Conservation (phyloP, 2,797 vertebrate species). For the Leontopithecus rosalia region DNA sequence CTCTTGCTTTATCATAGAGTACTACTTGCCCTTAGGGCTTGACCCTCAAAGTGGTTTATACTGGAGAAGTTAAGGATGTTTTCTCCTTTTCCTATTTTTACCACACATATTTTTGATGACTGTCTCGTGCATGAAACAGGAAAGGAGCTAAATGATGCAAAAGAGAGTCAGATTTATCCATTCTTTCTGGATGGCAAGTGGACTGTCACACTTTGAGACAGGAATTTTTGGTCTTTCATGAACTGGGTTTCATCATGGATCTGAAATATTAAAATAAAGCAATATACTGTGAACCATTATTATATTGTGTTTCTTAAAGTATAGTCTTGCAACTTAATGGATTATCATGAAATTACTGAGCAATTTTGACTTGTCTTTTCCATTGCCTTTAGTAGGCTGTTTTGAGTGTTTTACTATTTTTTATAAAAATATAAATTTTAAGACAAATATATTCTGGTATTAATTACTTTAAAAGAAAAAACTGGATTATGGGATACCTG, state of each 20-base stretch:
- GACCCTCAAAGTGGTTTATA: background rate
- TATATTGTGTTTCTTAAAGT: background rate
- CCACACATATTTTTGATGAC: background rate
- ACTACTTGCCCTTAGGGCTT: background rate
- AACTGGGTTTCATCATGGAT: background rate
- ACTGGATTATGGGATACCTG: background rate
- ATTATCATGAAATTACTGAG: background rate
- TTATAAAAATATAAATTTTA: conserved; percentile 32
- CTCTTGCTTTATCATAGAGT: background rate
- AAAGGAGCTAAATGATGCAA: background rate
- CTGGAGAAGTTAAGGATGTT: background rate
- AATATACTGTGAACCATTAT: background rate
- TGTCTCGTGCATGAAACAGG: conserved; percentile 6
- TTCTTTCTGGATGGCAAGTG: background rate
- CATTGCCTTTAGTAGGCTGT: background rate
- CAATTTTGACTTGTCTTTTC: background rate
- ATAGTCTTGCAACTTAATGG: background rate
- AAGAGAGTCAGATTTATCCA: background rate
- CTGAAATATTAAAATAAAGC: background rate
- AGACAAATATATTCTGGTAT: conserved; percentile 6
- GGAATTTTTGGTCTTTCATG: background rate
- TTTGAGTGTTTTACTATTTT: background rate
- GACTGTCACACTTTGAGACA: background rate
- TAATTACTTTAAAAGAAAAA: conserved; percentile 40
- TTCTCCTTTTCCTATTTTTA: background rate